A percentile compares a stretch with the other conserved stretches of the same genome.
Evolutionary conservation across 2,113 vertebrate genomes (phyloP).

Genomic region (Tricholaema leucomelas): DNA sequence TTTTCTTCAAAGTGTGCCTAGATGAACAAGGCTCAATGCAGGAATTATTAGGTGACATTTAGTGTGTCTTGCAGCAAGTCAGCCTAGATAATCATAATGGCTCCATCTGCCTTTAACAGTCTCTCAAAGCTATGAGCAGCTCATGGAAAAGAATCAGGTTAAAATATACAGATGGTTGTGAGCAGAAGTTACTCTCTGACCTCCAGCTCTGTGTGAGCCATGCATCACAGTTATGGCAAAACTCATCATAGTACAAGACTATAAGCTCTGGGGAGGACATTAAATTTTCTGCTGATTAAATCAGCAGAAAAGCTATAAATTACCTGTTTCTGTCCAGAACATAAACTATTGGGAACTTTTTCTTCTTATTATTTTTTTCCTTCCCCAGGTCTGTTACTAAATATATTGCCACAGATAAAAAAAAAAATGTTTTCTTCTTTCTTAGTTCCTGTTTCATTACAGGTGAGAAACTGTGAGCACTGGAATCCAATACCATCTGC

Average conservation of each 20-base stretch:
- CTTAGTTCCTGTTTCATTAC: background rate
- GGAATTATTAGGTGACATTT: background rate
- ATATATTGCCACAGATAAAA: background rate
- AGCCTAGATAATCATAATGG: background rate
- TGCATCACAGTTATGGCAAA: background rate
- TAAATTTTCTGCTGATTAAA: too few relatives aligned
- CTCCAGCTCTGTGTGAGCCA: background rate
- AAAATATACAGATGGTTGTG: background rate
- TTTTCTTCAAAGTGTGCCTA: background rate
- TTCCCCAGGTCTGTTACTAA: background rate
- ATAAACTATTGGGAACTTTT: background rate
- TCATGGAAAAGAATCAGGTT: background rate
- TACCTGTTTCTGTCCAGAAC: background rate
- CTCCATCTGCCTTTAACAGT: background rate
- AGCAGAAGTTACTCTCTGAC: constrained; percentile 5
- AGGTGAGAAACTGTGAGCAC: background rate
- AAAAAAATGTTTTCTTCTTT: background rate
- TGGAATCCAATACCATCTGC: background rate
- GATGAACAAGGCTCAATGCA: background rate
- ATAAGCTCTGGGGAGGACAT: background rate
- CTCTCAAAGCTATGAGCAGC: background rate
- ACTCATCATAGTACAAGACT: background rate
- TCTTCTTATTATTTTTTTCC: background rate
- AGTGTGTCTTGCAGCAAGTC: background rate
- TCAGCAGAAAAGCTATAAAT: background rate